Evolutionary conservation across 2,113 vertebrate genomes (phyloP).

Genomic region (Carlito syrichta): DNA sequence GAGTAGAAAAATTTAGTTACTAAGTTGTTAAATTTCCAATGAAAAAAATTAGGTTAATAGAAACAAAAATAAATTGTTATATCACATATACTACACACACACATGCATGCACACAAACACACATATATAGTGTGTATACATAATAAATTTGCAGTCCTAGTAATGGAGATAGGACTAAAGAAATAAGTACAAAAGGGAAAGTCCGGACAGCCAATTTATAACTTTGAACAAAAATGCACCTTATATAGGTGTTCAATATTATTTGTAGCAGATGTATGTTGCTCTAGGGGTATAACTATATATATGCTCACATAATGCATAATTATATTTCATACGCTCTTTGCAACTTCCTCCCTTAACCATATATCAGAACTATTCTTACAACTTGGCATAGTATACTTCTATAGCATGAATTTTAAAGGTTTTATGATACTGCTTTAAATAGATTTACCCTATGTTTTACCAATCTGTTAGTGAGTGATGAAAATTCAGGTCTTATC

Average conservation of each 20-base stretch:
- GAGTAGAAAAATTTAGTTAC: conserved; percentile 68
- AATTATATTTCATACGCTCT: neutral
- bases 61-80: conserved; percentile 82
- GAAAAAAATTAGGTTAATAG: conserved; percentile 70
- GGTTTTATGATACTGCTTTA: neutral
- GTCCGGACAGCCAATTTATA: neutral
- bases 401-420: neutral
- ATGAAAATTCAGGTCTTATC: neutral
- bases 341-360: neutral
- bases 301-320: neutral
- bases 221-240: neutral
- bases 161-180: neutral
- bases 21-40: conserved; percentile 73
- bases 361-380: neutral
- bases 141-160: neutral
- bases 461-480: neutral
- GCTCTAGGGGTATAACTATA: neutral
- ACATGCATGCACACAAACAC: neutral
- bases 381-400: neutral
- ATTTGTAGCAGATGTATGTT: neutral
- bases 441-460: neutral
- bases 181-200: neutral
- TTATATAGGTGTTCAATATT: neutral
- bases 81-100: conserved; percentile 72
- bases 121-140: neutral